Percentiles rank a stretch among this genome's conserved stretches.
phyloP scores from a whole-genome alignment of 2,888 invertebrate genomes.

The Xestia rhomboidea region DNA sequence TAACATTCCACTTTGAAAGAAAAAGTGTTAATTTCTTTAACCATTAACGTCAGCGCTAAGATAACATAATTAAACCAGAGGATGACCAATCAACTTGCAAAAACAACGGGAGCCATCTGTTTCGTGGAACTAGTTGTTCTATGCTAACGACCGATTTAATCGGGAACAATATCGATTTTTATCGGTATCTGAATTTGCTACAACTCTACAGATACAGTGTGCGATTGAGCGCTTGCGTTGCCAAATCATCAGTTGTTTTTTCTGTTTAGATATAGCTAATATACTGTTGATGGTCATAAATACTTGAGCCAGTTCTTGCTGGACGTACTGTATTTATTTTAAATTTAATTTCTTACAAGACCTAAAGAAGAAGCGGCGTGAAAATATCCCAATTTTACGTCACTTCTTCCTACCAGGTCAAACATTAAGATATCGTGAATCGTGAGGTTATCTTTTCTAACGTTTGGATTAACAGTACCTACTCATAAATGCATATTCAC shows the following conservation, averaged over 20 bases:
- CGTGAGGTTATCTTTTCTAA: background rate
- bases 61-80: constrained; percentile 48
- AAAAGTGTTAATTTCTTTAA: constrained; percentile 32
- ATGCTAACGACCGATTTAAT: background rate
- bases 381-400: background rate
- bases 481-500: background rate
- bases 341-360: background rate
- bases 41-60: constrained; percentile 35
- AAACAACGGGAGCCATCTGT: constrained; percentile 52
- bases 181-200: background rate
- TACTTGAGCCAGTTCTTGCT: background rate
- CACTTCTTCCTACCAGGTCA: background rate
- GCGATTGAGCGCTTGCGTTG: background rate
- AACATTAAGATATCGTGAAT: background rate
- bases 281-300: background rate
- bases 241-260: background rate
- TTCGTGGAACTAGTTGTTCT: constrained; percentile 8
- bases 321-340: background rate
- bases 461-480: background rate
- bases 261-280: background rate
- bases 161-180: background rate
- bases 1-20: constrained; percentile 22
- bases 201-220: background rate
- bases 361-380: background rate
- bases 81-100: constrained; percentile 43